Evolutionary conservation across 2,888 invertebrate genomes (phyloP).

Genomic region (Pristionchus entomophagus): DNA sequence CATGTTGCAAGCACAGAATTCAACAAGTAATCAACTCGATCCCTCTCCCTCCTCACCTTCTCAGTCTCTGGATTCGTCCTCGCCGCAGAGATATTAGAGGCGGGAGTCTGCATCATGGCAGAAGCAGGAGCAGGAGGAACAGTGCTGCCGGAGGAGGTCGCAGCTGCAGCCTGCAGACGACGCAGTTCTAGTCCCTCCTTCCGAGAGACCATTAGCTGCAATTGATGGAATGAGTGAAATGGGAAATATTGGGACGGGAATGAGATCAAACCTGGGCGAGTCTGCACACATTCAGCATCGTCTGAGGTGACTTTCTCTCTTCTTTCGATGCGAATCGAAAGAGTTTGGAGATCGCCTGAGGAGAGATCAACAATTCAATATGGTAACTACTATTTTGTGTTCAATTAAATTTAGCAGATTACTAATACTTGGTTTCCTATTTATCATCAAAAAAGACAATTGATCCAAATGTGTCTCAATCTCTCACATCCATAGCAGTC

Average conservation of each 20-base stretch:
- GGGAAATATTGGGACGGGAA: neutral
- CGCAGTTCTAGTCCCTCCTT: too few relatives aligned
- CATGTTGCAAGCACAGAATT: neutral
- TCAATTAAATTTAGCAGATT: too few relatives aligned
- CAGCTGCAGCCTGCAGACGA: too few relatives aligned
- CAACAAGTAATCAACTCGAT: neutral
- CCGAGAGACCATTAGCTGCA: neutral
- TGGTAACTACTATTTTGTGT: too few relatives aligned
- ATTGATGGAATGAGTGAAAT: neutral
- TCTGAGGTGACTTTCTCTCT: neutral
- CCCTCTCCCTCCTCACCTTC: neutral
- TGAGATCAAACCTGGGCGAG: constrained; percentile 24
- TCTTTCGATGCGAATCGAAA: neutral
- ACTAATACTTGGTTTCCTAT: neutral
- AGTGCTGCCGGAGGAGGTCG: neutral
- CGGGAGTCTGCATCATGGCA: neutral
- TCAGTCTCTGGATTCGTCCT: neutral
- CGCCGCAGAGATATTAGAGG: neutral
- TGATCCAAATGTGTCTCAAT: neutral
- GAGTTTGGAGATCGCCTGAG: neutral
- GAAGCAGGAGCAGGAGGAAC: neutral
- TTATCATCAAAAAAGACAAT: neutral
- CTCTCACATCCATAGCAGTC: neutral
- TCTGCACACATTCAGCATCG: constrained; percentile 30
- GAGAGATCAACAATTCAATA: too few relatives aligned